A percentile compares a stretch with the other conserved stretches of the same genome.
These are phyloP conservation scores for Hypselothyrea guttata DNA, from an alignment of 2,888 invertebrate genomes.

Conservation along the genomic window DNA sequence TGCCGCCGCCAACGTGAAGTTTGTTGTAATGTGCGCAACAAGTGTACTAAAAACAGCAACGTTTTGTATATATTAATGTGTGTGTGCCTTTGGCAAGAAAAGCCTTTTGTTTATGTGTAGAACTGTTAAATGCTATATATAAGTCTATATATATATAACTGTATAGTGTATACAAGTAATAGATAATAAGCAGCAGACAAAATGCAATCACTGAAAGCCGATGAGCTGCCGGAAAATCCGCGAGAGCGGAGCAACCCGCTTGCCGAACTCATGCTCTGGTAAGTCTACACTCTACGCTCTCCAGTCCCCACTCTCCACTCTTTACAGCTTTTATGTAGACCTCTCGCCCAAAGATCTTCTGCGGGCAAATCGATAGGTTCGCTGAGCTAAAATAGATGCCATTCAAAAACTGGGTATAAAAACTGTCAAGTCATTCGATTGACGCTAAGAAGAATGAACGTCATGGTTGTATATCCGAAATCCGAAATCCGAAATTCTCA, in stretches of 20 bases:
- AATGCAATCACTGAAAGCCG: slow-evolving; percentile 81
- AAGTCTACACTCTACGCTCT: too few relatives aligned
- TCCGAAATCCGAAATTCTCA: too few relatives aligned
- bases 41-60: background rate
- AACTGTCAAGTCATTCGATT: too few relatives aligned
- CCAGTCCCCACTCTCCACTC: slow-evolving; percentile 43
- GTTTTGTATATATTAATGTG: background rate
- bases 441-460: too few relatives aligned
- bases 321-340: background rate
- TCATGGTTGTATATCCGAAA: too few relatives aligned
- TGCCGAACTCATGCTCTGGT: slow-evolving; percentile 86
- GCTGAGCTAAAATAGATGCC: background rate
- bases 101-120: too few relatives aligned
- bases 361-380: background rate
- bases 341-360: too few relatives aligned
- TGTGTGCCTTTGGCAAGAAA: too few relatives aligned
- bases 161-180: slow-evolving; percentile 18
- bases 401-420: background rate
- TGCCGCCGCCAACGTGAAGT: background rate
- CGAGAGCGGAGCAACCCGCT: slow-evolving; percentile 84
- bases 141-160: slow-evolving; percentile 9
- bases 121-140: too few relatives aligned
- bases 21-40: background rate
- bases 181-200: slow-evolving; percentile 27
- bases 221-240: slow-evolving; percentile 82